Conservation (phyloP, 2,797 vertebrate genomes). For the Bradypodion ventrale region DNA sequence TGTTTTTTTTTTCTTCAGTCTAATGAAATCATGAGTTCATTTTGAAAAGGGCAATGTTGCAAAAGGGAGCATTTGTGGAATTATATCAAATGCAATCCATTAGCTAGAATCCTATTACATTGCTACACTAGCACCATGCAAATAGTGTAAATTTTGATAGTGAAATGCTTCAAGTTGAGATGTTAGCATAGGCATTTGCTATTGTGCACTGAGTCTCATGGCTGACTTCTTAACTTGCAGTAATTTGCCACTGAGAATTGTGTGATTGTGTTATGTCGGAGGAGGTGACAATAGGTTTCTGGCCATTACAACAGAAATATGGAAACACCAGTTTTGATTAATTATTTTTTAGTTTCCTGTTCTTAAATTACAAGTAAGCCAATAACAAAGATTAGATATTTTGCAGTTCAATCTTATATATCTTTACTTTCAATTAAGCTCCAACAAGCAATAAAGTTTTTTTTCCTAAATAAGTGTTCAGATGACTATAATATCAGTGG, state of each 20-base stretch:
- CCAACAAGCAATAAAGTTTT: neutral
- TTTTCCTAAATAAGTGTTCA: neutral
- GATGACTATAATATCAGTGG: neutral
- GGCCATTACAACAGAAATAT: constrained; percentile 8
- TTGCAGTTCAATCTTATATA: neutral
- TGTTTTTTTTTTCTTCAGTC: neutral
- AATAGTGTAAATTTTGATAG: too few species aligned
- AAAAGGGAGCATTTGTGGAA: neutral
- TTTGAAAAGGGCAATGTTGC: neutral
- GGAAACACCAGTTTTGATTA: neutral
- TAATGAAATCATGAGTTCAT: constrained; percentile 5
- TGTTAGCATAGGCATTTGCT: too few species aligned
- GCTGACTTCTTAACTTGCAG: too few species aligned
- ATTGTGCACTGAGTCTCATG: too few species aligned
- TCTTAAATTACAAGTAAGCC: neutral
- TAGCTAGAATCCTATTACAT: too few species aligned
- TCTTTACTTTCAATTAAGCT: neutral
- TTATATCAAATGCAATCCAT: neutral
- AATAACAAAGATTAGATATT: neutral
- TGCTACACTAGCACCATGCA: too few species aligned
- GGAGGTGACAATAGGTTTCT: too few species aligned
- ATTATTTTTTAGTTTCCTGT: neutral
- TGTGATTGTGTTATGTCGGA: too few species aligned
- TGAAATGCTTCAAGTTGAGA: too few species aligned
- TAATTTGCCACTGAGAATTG: too few species aligned